phyloP scores from a whole-genome alignment of 2,888 invertebrate species.

The Microdon myrmicae region DNA sequence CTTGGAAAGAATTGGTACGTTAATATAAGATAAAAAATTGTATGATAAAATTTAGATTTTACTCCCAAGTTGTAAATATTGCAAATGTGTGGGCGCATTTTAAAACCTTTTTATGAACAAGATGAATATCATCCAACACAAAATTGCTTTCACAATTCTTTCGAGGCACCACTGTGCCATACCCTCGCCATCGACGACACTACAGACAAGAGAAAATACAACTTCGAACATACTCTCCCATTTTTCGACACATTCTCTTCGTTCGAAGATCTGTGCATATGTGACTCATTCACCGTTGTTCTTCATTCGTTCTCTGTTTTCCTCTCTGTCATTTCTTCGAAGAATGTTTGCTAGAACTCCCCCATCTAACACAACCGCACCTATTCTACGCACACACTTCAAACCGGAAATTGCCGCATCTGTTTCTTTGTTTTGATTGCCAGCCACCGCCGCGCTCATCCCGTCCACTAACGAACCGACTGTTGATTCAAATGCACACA shows the following conservation, averaged over 20 bases:
- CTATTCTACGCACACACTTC: conserved; percentile 22
- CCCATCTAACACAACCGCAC: conserved; percentile 17
- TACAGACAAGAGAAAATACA: conserved; percentile 3
- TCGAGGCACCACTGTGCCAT: no score
- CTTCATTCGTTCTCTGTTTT: conserved; percentile 9
- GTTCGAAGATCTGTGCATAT: conserved; percentile 17
- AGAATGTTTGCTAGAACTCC: conserved; percentile 27
- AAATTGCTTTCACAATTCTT: no score
- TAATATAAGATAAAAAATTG: no score
- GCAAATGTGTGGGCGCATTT: no score
- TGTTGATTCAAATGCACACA: conserved; percentile 5
- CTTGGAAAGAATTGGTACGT: no score
- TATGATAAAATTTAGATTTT: no score
- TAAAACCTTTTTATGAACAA: no score
- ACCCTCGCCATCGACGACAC: no score
- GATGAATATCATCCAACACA: no score
- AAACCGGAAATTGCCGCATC: conserved; percentile 51
- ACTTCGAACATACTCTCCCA: conserved; percentile 7
- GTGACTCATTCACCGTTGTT: conserved; percentile 9
- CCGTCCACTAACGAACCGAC: conserved; percentile 4
- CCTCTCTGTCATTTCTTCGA: conserved; percentile 7
- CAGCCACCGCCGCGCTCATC: no score
- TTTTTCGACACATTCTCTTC: conserved; percentile 10
- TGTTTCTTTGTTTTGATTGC: conserved; percentile 47
- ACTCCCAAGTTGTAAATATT: no score